Evolutionary conservation across 1,140 invertebrate genomes (phyloP), one percentile per base, ranked within the genome.

Genomic region (Drosophila athabasca): DNA sequence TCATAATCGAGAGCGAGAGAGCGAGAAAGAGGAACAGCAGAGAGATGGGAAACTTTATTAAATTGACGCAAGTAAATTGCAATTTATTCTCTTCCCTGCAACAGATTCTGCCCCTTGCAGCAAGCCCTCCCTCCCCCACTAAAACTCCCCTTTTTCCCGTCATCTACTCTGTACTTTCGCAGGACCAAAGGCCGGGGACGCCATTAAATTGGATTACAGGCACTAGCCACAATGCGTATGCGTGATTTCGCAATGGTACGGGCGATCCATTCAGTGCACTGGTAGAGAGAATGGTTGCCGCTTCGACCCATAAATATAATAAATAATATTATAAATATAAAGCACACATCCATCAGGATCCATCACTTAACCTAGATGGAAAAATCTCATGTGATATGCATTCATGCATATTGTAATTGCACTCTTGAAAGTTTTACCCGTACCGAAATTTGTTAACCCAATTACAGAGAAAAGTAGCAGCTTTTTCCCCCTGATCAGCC

Each of bases 21-120:
- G 48, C 35, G 9, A 0, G 39, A 35, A n/a, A n/a, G 35, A 15
- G n/a, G 8, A 3, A 39, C 9, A 39, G 24, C 29, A 31, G 46
- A 41, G 71, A 44, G 50, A 52, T 69, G 51, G 43, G 62, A 64
- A 82, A 71, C 64, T 87, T 87, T 85, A 85, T 85, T 87, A 85
- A 85, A 85, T 85, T 85, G 71, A 68, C 69, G 69, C 74, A 82
- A 87, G 82, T 82, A 87, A 85, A 87, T 85, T 87, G 82, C 78
- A 85, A 82, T 87, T 87, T 85, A 70, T 67, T 62, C 65, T 60
- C 79, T 53, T 67, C 67, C 77, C 43, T 67, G 52, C 70, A 67
- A 35, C 60, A 26, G 24, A 5, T 4, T 5, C 24, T 26, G 24
- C 24, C 5, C 24, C 24, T 26, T 26, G 24, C 24, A 19, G 17